Conservation (phyloP, 2,888 invertebrate genomes). For the Drosophila neotestacea region DNA sequence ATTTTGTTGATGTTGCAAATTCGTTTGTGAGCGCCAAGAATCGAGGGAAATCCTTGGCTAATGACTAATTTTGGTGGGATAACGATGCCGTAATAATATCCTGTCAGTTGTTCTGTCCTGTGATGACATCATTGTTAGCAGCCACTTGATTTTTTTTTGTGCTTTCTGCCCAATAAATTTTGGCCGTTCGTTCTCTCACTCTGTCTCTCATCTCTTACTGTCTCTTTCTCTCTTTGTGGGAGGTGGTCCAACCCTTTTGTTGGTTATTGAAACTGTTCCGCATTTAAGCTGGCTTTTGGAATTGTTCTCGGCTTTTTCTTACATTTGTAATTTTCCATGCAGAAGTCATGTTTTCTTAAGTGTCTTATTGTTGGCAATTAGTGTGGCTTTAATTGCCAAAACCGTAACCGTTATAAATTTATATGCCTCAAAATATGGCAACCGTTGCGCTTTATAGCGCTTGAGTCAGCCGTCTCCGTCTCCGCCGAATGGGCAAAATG, state of each 20-base stretch:
- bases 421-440: constrained; percentile 52
- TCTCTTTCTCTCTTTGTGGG: not conserved
- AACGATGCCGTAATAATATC: constrained; percentile 63
- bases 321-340: constrained; percentile 31
- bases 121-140: constrained; percentile 60
- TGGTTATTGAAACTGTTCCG: constrained; percentile 12
- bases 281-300: not conserved
- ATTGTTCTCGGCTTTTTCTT: constrained; percentile 20
- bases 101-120: constrained; percentile 28
- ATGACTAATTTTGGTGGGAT: constrained; percentile 58
- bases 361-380: constrained; percentile 76
- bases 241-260: constrained; percentile 45
- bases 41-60: constrained; percentile 39
- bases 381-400: constrained; percentile 68
- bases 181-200: not conserved
- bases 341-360: constrained; percentile 73
- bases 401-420: constrained; percentile 46
- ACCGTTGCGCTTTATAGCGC: constrained; percentile 70
- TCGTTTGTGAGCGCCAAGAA: constrained; percentile 32
- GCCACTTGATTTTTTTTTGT: constrained; percentile 38
- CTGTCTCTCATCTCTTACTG: not conserved
- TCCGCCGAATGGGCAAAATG: constrained; percentile 10
- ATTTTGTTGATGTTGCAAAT: constrained; percentile 35
- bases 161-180: constrained; percentile 25
- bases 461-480: constrained; percentile 15